phyloP scores from a whole-genome alignment of 2,888 invertebrate species.

The Hecatera dysodea region DNA sequence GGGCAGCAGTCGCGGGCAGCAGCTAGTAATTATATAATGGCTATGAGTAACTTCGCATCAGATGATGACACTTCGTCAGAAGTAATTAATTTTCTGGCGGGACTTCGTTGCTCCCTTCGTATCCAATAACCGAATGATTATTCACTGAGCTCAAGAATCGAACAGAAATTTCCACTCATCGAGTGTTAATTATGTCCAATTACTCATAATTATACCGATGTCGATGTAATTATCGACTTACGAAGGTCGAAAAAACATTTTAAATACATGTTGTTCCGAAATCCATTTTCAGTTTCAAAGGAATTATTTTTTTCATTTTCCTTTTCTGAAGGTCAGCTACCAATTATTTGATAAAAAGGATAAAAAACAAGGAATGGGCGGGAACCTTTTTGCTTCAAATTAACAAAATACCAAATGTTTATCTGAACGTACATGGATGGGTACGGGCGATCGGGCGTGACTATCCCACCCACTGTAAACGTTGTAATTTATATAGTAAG shows the following conservation, averaged over 20 bases:
- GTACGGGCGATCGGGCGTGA: no score
- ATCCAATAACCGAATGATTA: background rate
- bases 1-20: no score
- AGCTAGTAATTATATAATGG: no score
- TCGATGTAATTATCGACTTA: conserved; percentile 23
- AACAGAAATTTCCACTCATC: conserved; percentile 25
- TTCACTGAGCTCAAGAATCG: background rate
- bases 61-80: background rate
- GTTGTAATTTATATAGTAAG: background rate
- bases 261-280: background rate
- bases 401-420: background rate
- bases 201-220: conserved; percentile 27
- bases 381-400: background rate
- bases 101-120: background rate
- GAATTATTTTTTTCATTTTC: conserved; percentile 11
- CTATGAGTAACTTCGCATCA: background rate
- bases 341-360: background rate
- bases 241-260: conserved; percentile 51
- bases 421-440: background rate
- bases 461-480: no score
- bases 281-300: conserved; percentile 11
- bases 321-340: background rate
- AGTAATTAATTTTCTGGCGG: background rate
- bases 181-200: conserved; percentile 17
- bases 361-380: background rate